Evolutionary conservation across 2,113 vertebrate species (phyloP), one percentile per base, ranked within the genome.

Genomic region (Cyanistes caeruleus): DNA sequence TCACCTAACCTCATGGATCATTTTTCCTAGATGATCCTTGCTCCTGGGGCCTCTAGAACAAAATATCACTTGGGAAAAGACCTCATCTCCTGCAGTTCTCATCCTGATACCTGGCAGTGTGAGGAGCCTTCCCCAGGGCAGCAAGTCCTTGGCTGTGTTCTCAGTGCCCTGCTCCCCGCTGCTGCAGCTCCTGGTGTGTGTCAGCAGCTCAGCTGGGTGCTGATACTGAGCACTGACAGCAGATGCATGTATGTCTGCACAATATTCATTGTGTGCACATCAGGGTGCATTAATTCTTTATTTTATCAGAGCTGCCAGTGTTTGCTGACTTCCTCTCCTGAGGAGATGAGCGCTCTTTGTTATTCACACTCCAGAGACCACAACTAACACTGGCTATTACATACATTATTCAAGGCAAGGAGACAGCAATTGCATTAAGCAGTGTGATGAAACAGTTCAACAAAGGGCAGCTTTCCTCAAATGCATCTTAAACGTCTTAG

Each of bases 251-350:
- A n/a, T 22, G 22, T 43, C 39, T 62, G 33, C 56, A 30, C 75
- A 56, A 60, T 15, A 65, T 20, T 63, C 64, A 74, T 46, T 60
- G 28, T 60, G 58, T 52, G 56, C 49, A 15, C 72, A 44, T 16
- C 0, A 30, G 67, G 39, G 30, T 60, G 33, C 3, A 4, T 68
- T 53, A 79, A 60, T 52, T 63, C 60, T 52, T 27, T 60, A 8
- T 68, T 89, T 93, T 79, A 49, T 69, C 84, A 60, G 49, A 43
- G 13, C 70, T 83, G 65, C 19, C 65, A 69, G 74, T 48, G 64
- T 68, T 87, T 91, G 92, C 82, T 90, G 96, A 85, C 82, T 95
- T 96, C 84, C 70, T 85, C 21, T 76, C 58, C 63, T 20, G 35
- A 6, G 22, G 78, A 96, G 74, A 91, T 94, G 81, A 94, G 90